phyloP scores from a whole-genome alignment of 2,113 vertebrate genomes.

The Menura novaehollandiae region DNA sequence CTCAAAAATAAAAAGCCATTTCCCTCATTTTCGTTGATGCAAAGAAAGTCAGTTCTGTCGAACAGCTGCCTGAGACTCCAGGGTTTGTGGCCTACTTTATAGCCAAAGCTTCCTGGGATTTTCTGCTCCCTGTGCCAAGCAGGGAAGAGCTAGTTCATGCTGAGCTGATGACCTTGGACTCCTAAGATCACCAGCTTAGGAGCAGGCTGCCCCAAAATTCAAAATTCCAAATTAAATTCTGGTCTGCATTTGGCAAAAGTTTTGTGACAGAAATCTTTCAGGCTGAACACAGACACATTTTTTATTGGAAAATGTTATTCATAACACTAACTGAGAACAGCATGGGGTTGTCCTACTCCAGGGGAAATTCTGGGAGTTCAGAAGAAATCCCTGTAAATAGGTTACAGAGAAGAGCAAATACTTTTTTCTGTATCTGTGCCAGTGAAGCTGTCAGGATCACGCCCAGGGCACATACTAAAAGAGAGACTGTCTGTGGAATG shows the following conservation, averaged over 20 bases:
- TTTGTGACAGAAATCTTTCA: background rate
- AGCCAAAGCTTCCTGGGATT: background rate
- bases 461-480: background rate
- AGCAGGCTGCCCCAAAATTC: background rate
- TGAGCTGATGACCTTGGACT: background rate
- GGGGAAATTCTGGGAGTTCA: conserved; percentile 36
- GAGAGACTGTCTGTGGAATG: background rate
- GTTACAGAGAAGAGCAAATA: conserved; percentile 28
- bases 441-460: conserved; percentile 3
- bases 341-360: conserved; percentile 22
- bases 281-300: background rate
- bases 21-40: background rate
- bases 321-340: conserved; percentile 10
- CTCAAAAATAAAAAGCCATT: background rate
- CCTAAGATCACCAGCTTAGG: background rate
- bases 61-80: background rate
- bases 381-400: conserved; percentile 43
- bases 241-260: background rate
- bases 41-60: background rate
- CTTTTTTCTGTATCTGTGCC: background rate
- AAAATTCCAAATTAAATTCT: background rate
- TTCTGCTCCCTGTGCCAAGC: background rate
- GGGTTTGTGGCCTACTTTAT: background rate
- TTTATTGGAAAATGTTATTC: conserved; percentile 15
- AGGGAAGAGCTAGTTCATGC: background rate